phyloP scores from a whole-genome alignment of 2,888 invertebrate genomes.

The Hedychridium roseum region DNA sequence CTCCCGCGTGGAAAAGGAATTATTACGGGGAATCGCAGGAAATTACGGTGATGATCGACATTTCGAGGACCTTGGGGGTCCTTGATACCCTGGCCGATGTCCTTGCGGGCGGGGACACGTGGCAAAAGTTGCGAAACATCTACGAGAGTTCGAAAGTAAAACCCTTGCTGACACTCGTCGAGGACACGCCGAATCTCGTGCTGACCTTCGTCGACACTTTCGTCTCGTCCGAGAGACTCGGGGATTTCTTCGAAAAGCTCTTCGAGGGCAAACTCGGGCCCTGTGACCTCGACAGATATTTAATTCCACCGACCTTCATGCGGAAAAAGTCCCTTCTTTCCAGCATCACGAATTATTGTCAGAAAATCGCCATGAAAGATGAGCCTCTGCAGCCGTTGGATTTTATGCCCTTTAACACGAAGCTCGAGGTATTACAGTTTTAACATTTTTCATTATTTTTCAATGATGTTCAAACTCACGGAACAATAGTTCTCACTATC shows the following conservation, averaged over 20 bases:
- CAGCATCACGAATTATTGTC: slow-evolving; percentile 50
- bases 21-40: background rate
- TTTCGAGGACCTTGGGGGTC: slow-evolving; percentile 27
- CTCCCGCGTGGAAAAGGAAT: background rate
- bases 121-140: slow-evolving; percentile 46
- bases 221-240: slow-evolving; percentile 47
- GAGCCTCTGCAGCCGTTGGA: slow-evolving; percentile 26
- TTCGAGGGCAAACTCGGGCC: slow-evolving; percentile 37
- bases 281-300: slow-evolving; percentile 52
- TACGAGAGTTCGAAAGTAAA: slow-evolving; percentile 47
- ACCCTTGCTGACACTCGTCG: slow-evolving; percentile 44
- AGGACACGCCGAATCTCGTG: slow-evolving; percentile 51
- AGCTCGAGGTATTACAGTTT: slow-evolving; percentile 32
- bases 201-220: slow-evolving; percentile 51
- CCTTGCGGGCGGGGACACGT: slow-evolving; percentile 49
- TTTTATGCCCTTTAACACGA: slow-evolving; percentile 36
- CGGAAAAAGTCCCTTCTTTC: slow-evolving; percentile 45
- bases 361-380: slow-evolving; percentile 35
- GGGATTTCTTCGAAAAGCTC: slow-evolving; percentile 43
- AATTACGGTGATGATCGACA: background rate
- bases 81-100: slow-evolving; percentile 37
- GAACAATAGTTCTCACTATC: background rate
- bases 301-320: slow-evolving; percentile 49
- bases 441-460: background rate
- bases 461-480: background rate